Conservation (phyloP, 2,797 vertebrate genomes). For the Pogoniulus pusillus region DNA sequence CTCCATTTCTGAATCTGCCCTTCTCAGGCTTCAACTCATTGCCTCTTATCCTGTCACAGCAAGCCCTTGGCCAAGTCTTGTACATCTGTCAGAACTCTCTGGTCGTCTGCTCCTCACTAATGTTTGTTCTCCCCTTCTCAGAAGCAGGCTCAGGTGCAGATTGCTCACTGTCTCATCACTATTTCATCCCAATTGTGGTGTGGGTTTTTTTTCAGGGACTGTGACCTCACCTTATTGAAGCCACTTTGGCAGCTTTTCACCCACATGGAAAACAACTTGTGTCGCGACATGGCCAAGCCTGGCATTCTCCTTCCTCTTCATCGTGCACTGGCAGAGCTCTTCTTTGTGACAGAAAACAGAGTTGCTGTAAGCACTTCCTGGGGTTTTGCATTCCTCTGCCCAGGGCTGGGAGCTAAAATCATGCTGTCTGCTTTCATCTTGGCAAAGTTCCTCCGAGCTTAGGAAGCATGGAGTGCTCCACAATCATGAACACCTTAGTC, state of each 20-base stretch:
- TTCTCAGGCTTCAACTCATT: too few species aligned
- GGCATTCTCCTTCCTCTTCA: slow-evolving; percentile 93
- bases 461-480: not conserved
- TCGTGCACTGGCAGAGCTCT: slow-evolving; percentile 94
- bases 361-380: slow-evolving; percentile 83
- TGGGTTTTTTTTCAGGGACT: slow-evolving; percentile 78
- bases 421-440: not conserved
- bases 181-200: not conserved
- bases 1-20: too few species aligned
- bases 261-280: slow-evolving; percentile 87
- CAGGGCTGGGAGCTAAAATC: not conserved
- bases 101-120: too few species aligned
- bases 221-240: slow-evolving; percentile 89
- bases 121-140: too few species aligned
- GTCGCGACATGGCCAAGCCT: slow-evolving; percentile 84
- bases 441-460: not conserved
- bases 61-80: too few species aligned
- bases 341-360: slow-evolving; percentile 91
- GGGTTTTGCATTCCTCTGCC: not conserved
- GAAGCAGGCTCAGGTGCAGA: not conserved
- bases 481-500: not conserved
- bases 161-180: not conserved
- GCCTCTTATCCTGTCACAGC: too few species aligned
- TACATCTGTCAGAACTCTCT: not conserved
- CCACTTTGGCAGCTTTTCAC: slow-evolving; percentile 95